Percentiles rank a stretch among this genome's conserved stretches.
phyloP scores from a whole-genome alignment of 2,888 invertebrate species.

The Habrosyne pyritoides region DNA sequence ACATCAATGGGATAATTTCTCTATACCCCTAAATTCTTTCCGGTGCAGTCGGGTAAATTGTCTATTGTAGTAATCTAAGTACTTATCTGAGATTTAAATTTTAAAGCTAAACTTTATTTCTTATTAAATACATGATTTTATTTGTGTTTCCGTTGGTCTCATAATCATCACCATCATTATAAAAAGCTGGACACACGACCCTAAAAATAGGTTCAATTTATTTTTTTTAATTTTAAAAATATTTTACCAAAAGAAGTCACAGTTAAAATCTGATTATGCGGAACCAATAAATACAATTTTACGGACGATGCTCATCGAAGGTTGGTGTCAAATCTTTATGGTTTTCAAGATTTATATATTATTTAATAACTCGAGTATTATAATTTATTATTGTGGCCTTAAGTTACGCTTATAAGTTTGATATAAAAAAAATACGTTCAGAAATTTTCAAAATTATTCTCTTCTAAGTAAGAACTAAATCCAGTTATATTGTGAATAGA shows the following conservation, averaged over 20 bases:
- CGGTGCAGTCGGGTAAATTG: too few species aligned
- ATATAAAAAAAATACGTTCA: background rate
- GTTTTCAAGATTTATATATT: background rate
- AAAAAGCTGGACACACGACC: too few species aligned
- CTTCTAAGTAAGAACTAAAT: background rate
- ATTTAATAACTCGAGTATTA: background rate
- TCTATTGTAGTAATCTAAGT: too few species aligned
- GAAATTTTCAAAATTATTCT: background rate
- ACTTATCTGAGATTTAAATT: too few species aligned
- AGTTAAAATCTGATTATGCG: background rate
- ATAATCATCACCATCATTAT: too few species aligned
- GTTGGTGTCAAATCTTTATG: background rate
- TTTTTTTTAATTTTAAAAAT: too few species aligned
- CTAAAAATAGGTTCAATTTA: too few species aligned
- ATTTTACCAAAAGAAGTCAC: background rate
- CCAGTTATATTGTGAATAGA: background rate
- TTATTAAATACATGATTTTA: too few species aligned
- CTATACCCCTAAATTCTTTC: too few species aligned
- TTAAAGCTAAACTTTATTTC: too few species aligned
- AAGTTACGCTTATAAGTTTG: background rate
- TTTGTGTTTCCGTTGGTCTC: too few species aligned
- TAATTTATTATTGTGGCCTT: background rate
- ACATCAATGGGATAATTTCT: too few species aligned
- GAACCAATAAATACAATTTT: background rate
- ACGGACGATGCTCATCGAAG: background rate